phyloP scores from a whole-genome alignment of 2,113 vertebrate genomes.

The Myxocyprinus asiaticus region DNA sequence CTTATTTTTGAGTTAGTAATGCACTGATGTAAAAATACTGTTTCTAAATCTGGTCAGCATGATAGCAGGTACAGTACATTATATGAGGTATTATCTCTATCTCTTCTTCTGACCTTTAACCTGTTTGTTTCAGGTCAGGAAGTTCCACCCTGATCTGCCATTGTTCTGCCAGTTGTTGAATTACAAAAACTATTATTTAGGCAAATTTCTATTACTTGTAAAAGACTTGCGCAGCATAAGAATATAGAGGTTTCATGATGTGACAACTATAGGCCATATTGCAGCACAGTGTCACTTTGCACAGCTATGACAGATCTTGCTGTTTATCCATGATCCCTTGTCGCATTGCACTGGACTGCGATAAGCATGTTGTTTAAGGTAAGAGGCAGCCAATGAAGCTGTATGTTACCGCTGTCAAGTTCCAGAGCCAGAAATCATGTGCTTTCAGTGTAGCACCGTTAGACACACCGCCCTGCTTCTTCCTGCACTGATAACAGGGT shows the following conservation, averaged over 20 bases:
- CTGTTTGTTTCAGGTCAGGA: constrained; percentile 71
- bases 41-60: constrained; percentile 34
- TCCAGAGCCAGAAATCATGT: constrained; percentile 51
- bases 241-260: constrained; percentile 24
- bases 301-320: constrained; percentile 35
- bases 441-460: constrained; percentile 51
- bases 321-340: constrained; percentile 40
- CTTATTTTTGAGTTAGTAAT: background rate
- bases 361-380: constrained; percentile 41
- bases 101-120: constrained; percentile 65
- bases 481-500: constrained; percentile 76
- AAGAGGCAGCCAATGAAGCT: constrained; percentile 12
- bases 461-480: constrained; percentile 69
- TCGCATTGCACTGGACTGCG: constrained; percentile 18
- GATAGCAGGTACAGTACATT: constrained; percentile 36
- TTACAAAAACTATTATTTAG: constrained; percentile 51
- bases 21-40: constrained; percentile 27
- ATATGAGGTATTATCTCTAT: constrained; percentile 22
- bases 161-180: constrained; percentile 69
- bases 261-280: constrained; percentile 17
- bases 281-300: constrained; percentile 21
- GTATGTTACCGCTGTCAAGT: constrained; percentile 18
- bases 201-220: constrained; percentile 37
- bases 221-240: constrained; percentile 23
- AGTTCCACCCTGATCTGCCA: constrained; percentile 74